These are phyloP conservation scores for Schizaphis graminum DNA, from an alignment of 2,888 invertebrate genomes.

Conservation along the genomic window DNA sequence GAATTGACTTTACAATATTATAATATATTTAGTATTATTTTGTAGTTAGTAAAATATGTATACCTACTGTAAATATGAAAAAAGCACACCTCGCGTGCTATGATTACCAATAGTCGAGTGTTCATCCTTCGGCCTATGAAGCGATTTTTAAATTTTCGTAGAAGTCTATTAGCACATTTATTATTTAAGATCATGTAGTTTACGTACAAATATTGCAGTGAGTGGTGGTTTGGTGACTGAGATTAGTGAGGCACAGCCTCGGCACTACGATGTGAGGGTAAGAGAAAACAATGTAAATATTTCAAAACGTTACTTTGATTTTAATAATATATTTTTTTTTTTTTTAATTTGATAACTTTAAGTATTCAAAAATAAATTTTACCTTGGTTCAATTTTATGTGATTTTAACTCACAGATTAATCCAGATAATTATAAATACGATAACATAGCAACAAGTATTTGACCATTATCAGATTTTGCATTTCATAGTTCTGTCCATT, in stretches of 20 bases:
- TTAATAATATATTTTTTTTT: neutral
- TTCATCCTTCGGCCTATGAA: neutral
- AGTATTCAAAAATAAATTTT: neutral
- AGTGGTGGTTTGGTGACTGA: neutral
- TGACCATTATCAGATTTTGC: neutral
- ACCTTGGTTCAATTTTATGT: neutral
- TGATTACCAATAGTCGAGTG: neutral
- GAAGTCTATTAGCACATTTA: neutral
- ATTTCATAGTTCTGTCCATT: neutral
- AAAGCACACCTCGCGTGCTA: neutral
- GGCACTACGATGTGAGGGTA: too few species aligned
- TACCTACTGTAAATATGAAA: neutral
- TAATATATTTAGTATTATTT: neutral
- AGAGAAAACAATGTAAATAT: neutral
- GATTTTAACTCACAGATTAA: neutral
- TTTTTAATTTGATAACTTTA: neutral
- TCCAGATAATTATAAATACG: neutral
- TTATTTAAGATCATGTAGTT: neutral
- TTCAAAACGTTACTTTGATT: neutral
- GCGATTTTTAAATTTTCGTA: neutral
- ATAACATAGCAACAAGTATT: neutral
- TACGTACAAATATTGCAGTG: neutral
- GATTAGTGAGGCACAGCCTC: too few species aligned
- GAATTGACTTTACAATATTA: neutral
- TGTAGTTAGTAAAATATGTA: neutral